Evolutionary conservation across 2,797 vertebrate genomes (phyloP).

Genomic region (Chaunax sp.): DNA sequence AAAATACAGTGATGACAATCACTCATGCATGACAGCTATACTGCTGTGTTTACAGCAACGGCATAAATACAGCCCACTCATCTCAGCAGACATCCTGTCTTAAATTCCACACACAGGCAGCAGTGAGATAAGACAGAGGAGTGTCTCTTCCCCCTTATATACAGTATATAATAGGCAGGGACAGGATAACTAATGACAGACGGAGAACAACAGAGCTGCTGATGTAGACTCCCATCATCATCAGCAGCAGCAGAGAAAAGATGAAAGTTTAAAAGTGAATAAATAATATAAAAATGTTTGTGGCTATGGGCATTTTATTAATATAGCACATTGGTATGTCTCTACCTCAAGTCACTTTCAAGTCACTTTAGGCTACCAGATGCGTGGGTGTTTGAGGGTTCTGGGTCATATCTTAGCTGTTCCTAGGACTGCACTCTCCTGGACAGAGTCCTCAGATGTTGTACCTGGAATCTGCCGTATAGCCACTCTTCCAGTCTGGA

Average conservation of each 20-base stretch:
- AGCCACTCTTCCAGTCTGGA: too few species aligned
- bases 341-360: too few species aligned
- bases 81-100: constrained; percentile 64
- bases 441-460: too few species aligned
- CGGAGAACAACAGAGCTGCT: constrained; percentile 43
- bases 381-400: too few species aligned
- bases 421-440: too few species aligned
- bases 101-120: constrained; percentile 52
- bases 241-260: neutral
- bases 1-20: constrained; percentile 23
- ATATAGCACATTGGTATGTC: too few species aligned
- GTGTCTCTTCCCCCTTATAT: constrained; percentile 46
- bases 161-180: constrained; percentile 43
- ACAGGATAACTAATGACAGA: constrained; percentile 43
- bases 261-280: neutral
- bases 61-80: constrained; percentile 64
- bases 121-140: constrained; percentile 57
- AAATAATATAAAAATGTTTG: neutral
- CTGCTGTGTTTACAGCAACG: constrained; percentile 59
- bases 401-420: too few species aligned
- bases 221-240: constrained; percentile 22
- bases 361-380: too few species aligned
- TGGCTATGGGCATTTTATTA: too few species aligned
- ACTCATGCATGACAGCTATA: constrained; percentile 22
- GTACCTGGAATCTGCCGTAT: too few species aligned